A percentile compares a stretch with the other conserved stretches of the same genome.
These are phyloP conservation scores for Oligia latruncula DNA, from an alignment of 2,888 invertebrate genomes.

Conservation along the genomic window DNA sequence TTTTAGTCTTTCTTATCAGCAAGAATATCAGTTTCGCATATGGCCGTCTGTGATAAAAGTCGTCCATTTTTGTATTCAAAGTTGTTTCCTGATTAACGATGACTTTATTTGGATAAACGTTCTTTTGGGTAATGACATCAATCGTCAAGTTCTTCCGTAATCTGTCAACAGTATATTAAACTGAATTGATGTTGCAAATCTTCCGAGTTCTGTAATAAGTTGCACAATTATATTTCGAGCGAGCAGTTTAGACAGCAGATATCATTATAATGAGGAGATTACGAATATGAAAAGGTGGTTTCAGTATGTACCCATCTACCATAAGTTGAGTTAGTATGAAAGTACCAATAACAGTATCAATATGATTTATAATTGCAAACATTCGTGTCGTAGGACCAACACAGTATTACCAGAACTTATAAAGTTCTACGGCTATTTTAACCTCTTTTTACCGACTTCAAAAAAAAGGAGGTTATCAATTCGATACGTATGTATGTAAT, in stretches of 20 bases:
- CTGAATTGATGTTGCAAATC: slow-evolving; percentile 12
- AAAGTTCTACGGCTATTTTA: not conserved
- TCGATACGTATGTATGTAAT: too few species aligned
- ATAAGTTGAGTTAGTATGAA: not conserved
- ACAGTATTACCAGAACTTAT: not conserved
- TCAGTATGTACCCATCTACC: not conserved
- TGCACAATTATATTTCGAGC: not conserved
- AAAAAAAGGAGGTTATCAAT: too few species aligned
- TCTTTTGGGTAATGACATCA: slow-evolving; percentile 40
- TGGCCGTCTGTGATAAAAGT: slow-evolving; percentile 22
- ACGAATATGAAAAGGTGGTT: not conserved
- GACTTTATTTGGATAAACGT: slow-evolving; percentile 53
- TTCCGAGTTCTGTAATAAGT: not conserved
- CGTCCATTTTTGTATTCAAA: slow-evolving; percentile 31
- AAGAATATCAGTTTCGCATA: slow-evolving; percentile 21
- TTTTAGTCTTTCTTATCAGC: slow-evolving; percentile 35
- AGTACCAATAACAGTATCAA: not conserved
- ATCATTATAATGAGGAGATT: not conserved
- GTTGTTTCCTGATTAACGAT: slow-evolving; percentile 51
- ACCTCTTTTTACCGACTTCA: too few species aligned
- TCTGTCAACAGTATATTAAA: slow-evolving; percentile 31
- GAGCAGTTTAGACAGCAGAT: not conserved
- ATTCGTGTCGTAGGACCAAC: not conserved
- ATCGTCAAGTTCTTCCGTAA: slow-evolving; percentile 51
- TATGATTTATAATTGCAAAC: too few species aligned